Base-by-base conservation (phyloP, 2,888 invertebrate genomes). In the Drosophila vallismaia region DNA sequence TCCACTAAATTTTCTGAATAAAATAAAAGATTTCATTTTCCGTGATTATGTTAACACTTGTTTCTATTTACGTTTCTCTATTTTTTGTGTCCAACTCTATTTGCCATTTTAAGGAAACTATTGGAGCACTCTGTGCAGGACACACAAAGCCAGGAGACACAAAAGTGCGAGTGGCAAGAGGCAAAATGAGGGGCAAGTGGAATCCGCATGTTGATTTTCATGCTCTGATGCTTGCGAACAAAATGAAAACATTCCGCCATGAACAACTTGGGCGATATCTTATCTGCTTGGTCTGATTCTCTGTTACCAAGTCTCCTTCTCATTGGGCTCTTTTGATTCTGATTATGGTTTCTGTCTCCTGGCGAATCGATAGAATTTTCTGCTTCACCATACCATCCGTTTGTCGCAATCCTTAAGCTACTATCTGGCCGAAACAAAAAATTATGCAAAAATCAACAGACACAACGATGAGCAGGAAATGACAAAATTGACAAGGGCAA, bases 231-330 rank as follows among this genome's bases (percentile, higher is more conserved):
- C 83, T 59, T 84, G 64, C 62, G 63, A 77, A 88, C 86, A 82
- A 86, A 82, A 88, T 82, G 82, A 86, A 88, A 88, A 83, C 86
- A 88, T 88, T 88, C 80, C 77, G 63, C 59, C 79, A 50, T 44
- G 50, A 40, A 71, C 71, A 84, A 59, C 69, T 84, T 60, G 68
- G 44, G 56, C 69, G 69, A 73, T 76, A 78, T 74, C 84, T 76
- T 86, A 86, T 86, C 79, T 71, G 62, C 57, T 69, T 71, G 51
- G 54, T 33, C 31, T 69, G 44, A 28, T 33, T 19, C 40, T 64
- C 40, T 58, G 51, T 51, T 66, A 19, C 42, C 45, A 48, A 40
- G 36, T 36, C 46, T 33, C 26, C n/a, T 12, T 26, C 44, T 31
- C 1, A 12, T n/a, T n/a, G 31, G 31, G 3, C 12, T 50, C 48